phyloP scores from a whole-genome alignment of 2,113 vertebrate species.

The Agapornis roseicollis region DNA sequence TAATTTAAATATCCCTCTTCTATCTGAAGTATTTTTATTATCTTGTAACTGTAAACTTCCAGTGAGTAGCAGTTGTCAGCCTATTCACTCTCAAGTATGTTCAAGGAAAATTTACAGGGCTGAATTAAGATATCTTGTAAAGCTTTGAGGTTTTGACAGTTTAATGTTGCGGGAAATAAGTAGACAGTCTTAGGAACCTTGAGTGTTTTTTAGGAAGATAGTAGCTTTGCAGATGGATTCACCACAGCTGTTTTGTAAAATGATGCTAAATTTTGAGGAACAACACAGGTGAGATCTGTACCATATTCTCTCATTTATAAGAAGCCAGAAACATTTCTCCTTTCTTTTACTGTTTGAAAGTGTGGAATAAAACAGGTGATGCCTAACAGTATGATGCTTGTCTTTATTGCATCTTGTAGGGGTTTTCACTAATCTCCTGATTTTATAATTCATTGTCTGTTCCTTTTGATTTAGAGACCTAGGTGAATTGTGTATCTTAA shows the following conservation, averaged over 20 bases:
- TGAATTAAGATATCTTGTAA: conserved; percentile 1
- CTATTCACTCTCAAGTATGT: not conserved
- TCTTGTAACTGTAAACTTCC: not conserved
- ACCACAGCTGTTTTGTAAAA: not conserved
- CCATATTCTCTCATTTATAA: not conserved
- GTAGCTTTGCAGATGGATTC: not conserved
- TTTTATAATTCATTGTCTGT: not conserved
- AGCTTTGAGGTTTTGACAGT: conserved; percentile 17
- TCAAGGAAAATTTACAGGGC: not conserved
- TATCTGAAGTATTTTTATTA: not conserved
- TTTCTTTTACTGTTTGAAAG: not conserved
- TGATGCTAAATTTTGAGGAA: not conserved
- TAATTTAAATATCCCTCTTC: not conserved
- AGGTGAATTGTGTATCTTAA: not conserved
- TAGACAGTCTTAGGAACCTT: not conserved
- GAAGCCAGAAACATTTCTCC: not conserved
- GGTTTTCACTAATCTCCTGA: not conserved
- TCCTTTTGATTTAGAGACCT: not conserved
- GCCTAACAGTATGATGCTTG: not conserved
- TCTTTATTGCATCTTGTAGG: not conserved
- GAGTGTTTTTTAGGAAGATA: not conserved
- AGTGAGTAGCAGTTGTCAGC: not conserved
- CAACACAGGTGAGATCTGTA: not conserved
- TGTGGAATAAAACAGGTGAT: not conserved
- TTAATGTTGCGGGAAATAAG: not conserved